These are phyloP conservation scores for Platysternon megacephalum DNA, from an alignment of 2,113 vertebrate genomes.

Conservation along the genomic window DNA sequence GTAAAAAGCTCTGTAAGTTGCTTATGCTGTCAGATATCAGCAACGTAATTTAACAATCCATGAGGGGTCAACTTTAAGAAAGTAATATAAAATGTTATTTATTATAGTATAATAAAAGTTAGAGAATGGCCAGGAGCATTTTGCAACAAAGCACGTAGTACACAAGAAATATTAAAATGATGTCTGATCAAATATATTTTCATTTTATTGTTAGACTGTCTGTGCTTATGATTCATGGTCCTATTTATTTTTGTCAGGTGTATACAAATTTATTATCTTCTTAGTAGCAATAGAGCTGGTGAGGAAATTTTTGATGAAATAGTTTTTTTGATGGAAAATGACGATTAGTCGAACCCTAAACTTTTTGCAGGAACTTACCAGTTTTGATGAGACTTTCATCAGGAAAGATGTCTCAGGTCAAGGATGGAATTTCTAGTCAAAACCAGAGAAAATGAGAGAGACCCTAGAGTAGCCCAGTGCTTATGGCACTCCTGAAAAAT, in stretches of 20 bases:
- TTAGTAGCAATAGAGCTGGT: not conserved
- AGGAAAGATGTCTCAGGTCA: not conserved
- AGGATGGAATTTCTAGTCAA: not conserved
- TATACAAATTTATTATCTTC: not conserved
- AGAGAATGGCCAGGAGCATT: not conserved
- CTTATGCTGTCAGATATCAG: conserved; percentile 64
- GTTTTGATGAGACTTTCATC: not conserved
- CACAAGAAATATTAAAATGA: not conserved
- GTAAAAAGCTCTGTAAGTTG: conserved; percentile 67
- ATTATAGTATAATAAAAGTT: not conserved
- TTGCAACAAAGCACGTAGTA: not conserved
- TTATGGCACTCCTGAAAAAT: not conserved
- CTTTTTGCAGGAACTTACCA: not conserved
- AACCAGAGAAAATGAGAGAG: not conserved
- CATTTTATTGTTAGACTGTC: not conserved
- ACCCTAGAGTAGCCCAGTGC: not conserved
- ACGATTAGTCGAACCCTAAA: not conserved
- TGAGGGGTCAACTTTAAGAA: conserved; percentile 23
- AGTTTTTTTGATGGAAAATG: not conserved
- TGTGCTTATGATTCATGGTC: not conserved
- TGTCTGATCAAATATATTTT: not conserved
- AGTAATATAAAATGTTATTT: conserved; percentile 24
- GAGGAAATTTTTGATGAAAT: not conserved
- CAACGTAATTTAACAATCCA: conserved; percentile 50
- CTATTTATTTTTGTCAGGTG: not conserved